Percentiles rank a stretch among this genome's conserved stretches.
Conservation (phyloP, 2,888 invertebrate genomes). For the Drosophila gaucha region DNA sequence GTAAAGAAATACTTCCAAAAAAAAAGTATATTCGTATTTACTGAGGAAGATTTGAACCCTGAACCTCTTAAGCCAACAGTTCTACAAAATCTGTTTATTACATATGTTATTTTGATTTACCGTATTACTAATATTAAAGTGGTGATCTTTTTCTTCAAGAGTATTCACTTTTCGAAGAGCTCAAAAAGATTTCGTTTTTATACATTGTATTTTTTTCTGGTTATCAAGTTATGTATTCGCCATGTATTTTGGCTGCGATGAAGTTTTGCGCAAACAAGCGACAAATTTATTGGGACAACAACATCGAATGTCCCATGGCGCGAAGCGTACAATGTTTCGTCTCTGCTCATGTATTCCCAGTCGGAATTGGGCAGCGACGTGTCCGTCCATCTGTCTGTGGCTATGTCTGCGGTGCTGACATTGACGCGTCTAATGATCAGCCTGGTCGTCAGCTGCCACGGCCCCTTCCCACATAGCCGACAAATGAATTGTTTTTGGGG, state of each 20-base stretch:
- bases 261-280: slow-evolving; percentile 57
- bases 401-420: slow-evolving; percentile 55
- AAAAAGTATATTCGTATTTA: too few relatives aligned
- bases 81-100: neutral
- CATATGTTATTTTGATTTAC: neutral
- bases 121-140: neutral
- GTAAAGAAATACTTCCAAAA: too few relatives aligned
- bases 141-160: neutral
- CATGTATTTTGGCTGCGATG: slow-evolving; percentile 36
- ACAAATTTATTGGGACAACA: slow-evolving; percentile 63
- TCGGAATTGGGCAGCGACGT: slow-evolving; percentile 34
- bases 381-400: slow-evolving; percentile 29
- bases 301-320: slow-evolving; percentile 42
- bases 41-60: too few relatives aligned
- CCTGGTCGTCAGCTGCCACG: slow-evolving; percentile 3
- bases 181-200: neutral
- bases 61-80: neutral
- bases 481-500: slow-evolving; percentile 33
- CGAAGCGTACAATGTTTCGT: slow-evolving; percentile 38
- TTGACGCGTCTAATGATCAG: slow-evolving; percentile 70
- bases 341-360: slow-evolving; percentile 24
- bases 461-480: neutral
- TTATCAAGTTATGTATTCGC: slow-evolving; percentile 63
- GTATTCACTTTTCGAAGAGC: neutral
- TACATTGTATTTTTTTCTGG: slow-evolving; percentile 3